phyloP scores from a whole-genome alignment of 2,888 invertebrate species.

The Beris chalybata region DNA sequence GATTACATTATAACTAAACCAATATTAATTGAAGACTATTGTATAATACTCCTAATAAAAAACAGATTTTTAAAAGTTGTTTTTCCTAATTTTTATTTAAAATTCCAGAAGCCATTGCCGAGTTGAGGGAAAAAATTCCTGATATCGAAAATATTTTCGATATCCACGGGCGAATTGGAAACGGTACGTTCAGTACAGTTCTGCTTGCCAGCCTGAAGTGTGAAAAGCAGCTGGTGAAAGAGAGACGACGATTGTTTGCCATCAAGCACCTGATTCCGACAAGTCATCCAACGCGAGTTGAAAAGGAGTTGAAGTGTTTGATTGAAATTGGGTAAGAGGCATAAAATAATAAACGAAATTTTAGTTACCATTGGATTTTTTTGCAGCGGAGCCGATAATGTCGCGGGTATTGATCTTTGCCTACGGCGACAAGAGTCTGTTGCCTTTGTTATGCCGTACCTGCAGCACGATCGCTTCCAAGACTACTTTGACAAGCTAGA shows the following conservation, averaged over 20 bases:
- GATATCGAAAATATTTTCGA: slow-evolving; percentile 66
- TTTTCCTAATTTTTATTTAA: too few relatives aligned
- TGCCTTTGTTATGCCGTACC: slow-evolving; percentile 87
- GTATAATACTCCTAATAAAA: too few relatives aligned
- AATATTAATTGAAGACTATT: too few relatives aligned
- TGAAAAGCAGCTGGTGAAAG: slow-evolving; percentile 52
- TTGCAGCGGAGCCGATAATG: slow-evolving; percentile 74
- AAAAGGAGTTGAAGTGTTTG: slow-evolving; percentile 79
- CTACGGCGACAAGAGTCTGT: slow-evolving; percentile 76
- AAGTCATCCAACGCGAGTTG: slow-evolving; percentile 78
- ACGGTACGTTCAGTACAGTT: slow-evolving; percentile 87
- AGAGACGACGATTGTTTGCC: slow-evolving; percentile 68
- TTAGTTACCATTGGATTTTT: slow-evolving; percentile 21
- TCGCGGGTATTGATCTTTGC: slow-evolving; percentile 79
- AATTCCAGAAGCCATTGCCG: slow-evolving; percentile 48
- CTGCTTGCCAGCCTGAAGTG: slow-evolving; percentile 70
- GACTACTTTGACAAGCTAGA: slow-evolving; percentile 75
- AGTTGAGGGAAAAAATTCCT: slow-evolving; percentile 59
- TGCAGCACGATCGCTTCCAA: slow-evolving; percentile 78
- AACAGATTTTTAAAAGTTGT: too few relatives aligned
- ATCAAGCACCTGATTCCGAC: slow-evolving; percentile 87
- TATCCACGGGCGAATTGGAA: slow-evolving; percentile 72
- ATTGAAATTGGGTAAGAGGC: slow-evolving; percentile 69
- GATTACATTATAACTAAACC: too few relatives aligned
- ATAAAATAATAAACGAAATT: slow-evolving; percentile 33